Evolutionary conservation across 2,888 invertebrate species (phyloP).

Genomic region (Cecidostiba fungosa): DNA sequence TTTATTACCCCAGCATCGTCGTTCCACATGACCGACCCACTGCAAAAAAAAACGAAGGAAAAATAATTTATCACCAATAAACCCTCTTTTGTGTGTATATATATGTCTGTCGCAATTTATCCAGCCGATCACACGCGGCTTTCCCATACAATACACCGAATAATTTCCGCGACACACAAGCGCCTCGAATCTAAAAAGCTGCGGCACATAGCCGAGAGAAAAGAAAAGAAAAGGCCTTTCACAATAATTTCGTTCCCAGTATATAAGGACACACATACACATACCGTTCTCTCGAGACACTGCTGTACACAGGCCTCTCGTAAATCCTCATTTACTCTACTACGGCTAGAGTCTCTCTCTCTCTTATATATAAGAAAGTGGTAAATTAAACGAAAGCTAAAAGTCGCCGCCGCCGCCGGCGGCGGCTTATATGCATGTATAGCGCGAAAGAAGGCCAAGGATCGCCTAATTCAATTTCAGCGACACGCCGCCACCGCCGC

Average conservation of each 20-base stretch:
- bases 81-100: neutral
- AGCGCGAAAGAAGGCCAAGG: conserved; percentile 63
- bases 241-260: conserved; percentile 59
- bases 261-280: neutral
- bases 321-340: conserved; percentile 62
- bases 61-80: conserved; percentile 25
- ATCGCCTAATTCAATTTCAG: conserved; percentile 64
- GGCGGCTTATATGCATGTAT: conserved; percentile 3
- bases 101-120: conserved; percentile 14
- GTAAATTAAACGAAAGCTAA: conserved; percentile 62
- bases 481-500: conserved; percentile 29
- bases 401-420: conserved; percentile 36
- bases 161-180: conserved; percentile 8
- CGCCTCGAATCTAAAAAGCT: conserved; percentile 17
- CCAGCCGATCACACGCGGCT: conserved; percentile 3
- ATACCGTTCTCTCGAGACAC: neutral
- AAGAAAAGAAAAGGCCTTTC: conserved; percentile 50
- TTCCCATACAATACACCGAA: conserved; percentile 23
- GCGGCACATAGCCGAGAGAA: neutral
- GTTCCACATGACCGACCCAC: neutral
- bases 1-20: neutral
- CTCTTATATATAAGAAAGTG: conserved; percentile 55
- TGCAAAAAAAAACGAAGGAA: neutral
- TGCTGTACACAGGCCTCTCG: conserved; percentile 37
- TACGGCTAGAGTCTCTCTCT: conserved; percentile 27